Conservation (phyloP, 2,797 vertebrate species). For the Euphonia xanthogaster region DNA sequence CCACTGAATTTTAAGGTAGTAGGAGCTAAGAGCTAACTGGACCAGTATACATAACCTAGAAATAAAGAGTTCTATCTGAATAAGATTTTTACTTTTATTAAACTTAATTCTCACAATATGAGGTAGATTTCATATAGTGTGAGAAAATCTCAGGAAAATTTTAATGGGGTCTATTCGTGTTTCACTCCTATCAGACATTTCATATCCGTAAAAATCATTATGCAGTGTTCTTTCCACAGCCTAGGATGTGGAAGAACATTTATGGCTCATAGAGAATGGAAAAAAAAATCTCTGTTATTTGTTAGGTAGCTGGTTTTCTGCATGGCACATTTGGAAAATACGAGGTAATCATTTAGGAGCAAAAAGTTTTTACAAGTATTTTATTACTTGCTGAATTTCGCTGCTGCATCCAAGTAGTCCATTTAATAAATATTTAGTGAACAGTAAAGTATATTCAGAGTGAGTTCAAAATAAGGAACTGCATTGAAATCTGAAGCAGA, state of each 20-base stretch:
- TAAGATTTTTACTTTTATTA: neutral
- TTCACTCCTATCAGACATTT: neutral
- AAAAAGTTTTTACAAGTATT: neutral
- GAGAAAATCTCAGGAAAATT: neutral
- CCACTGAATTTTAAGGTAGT: neutral
- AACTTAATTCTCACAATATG: neutral
- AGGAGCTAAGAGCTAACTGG: neutral
- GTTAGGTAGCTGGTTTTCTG: neutral
- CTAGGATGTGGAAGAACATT: neutral
- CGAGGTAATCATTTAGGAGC: neutral
- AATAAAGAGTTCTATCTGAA: neutral
- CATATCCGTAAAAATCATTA: neutral
- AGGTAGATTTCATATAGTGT: neutral
- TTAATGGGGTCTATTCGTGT: neutral
- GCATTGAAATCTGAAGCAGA: neutral
- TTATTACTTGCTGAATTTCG: neutral
- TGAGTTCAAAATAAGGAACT: neutral
- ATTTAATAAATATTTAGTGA: neutral
- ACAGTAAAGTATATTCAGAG: neutral
- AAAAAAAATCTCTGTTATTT: neutral
- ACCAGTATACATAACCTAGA: neutral
- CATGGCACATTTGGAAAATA: neutral
- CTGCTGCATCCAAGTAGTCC: neutral
- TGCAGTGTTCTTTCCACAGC: neutral
- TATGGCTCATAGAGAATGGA: neutral